A percentile compares a stretch with the other conserved stretches of the same genome.
Evolutionary conservation across 2,888 invertebrate species (phyloP).

Genomic region (Mayetiola destructor): DNA sequence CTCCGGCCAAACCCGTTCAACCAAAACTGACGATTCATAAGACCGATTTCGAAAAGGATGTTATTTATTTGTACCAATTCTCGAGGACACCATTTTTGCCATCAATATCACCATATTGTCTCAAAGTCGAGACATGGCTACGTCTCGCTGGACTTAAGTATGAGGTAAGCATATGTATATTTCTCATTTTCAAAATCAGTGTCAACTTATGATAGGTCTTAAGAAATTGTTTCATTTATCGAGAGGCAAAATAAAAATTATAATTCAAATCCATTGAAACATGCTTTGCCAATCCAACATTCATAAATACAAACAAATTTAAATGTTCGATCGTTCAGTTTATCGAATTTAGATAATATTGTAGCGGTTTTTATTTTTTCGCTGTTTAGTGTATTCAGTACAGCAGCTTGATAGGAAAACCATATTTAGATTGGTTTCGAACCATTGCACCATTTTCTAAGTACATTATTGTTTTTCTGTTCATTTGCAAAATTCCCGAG

Average conservation of each 20-base stretch:
- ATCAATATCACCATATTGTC: constrained; percentile 80
- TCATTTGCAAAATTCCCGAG: too few species aligned
- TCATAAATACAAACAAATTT: neutral
- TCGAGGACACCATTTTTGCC: constrained; percentile 79
- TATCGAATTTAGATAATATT: too few species aligned
- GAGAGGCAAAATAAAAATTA: neutral
- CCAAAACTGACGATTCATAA: constrained; percentile 76
- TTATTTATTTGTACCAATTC: constrained; percentile 89
- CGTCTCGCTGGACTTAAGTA: constrained; percentile 82
- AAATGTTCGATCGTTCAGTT: neutral
- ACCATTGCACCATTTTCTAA: too few species aligned
- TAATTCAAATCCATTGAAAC: neutral
- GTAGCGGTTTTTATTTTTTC: too few species aligned
- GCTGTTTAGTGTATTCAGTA: too few species aligned
- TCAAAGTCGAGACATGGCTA: constrained; percentile 93
- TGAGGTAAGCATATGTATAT: constrained; percentile 50
- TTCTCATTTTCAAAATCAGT: neutral
- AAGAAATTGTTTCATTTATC: neutral
- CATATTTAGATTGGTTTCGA: too few species aligned
- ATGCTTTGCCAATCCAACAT: neutral
- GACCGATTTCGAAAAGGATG: constrained; percentile 76
- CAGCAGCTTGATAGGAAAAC: too few species aligned
- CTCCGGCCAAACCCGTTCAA: constrained; percentile 31
- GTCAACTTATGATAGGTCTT: neutral
- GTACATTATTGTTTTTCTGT: too few species aligned